Evolutionary conservation across 2,113 vertebrate species (phyloP).

Genomic region (Hiodon alosoides): DNA sequence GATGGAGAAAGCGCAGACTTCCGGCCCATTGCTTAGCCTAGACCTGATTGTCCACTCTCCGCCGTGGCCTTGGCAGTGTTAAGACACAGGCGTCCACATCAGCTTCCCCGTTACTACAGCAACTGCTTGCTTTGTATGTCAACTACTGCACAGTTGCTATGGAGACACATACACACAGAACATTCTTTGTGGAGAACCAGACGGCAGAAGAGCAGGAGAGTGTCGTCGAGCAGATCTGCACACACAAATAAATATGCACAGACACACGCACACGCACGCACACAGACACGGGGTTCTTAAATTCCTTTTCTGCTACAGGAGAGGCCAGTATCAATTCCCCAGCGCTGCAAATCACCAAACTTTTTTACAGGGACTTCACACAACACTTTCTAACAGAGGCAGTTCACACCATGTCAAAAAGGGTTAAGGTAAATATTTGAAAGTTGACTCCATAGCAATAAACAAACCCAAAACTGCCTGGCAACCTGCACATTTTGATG

Average conservation of each 20-base stretch:
- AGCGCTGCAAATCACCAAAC: not conserved
- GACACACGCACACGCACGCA: not conserved
- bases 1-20: no score
- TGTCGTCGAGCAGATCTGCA: slow-evolving; percentile 24
- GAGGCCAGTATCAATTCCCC: not conserved
- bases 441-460: slow-evolving; percentile 14
- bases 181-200: slow-evolving; percentile 81
- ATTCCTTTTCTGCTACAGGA: not conserved
- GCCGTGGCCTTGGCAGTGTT: no score
- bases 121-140: slow-evolving; percentile 94
- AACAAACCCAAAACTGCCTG: not conserved
- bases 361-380: not conserved
- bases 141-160: slow-evolving; percentile 88
- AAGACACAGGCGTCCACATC: slow-evolving; percentile 67
- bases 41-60: no score
- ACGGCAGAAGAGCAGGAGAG: slow-evolving; percentile 74
- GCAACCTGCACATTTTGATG: not conserved
- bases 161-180: slow-evolving; percentile 90
- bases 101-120: slow-evolving; percentile 87
- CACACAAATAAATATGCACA: not conserved
- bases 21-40: no score
- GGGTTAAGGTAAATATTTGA: slow-evolving; percentile 21
- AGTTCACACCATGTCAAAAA: not conserved
- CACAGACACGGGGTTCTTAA: not conserved
- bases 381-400: not conserved